A percentile compares a stretch with the other conserved stretches of the same genome.
These are phyloP conservation scores for Sterrhoptilus dennistouni DNA, from an alignment of 2,113 vertebrate species.

Conservation along the genomic window DNA sequence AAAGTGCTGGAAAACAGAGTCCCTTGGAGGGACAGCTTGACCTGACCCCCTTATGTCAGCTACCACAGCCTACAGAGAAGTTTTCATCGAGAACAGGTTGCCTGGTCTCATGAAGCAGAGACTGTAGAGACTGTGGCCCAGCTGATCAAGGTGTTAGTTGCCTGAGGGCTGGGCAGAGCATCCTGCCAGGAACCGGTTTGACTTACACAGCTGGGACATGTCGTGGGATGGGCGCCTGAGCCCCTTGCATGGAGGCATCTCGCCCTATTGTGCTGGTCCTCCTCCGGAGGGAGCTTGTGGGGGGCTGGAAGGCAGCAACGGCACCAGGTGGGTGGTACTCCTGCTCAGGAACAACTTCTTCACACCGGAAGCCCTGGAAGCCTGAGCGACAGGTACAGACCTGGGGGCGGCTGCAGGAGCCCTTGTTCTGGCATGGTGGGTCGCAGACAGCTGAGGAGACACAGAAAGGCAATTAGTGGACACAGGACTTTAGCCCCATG, in stretches of 20 bases:
- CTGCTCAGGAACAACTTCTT: slow-evolving; percentile 75
- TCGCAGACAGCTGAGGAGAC: slow-evolving; percentile 77
- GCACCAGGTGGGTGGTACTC: slow-evolving; percentile 71
- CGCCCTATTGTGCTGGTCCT: slow-evolving; percentile 10
- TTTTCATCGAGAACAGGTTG: not conserved
- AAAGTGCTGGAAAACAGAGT: not conserved
- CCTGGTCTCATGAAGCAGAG: not conserved
- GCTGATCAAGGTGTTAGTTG: rapidly evolving
- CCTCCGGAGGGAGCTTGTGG: not conserved
- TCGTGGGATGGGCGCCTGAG: not conserved
- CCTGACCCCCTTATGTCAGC: not conserved
- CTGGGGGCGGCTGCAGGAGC: slow-evolving; percentile 81
- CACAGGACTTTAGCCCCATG: not conserved
- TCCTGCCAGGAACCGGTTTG: not conserved
- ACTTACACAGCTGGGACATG: slow-evolving; percentile 48
- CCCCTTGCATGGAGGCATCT: not conserved
- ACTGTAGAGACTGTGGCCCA: not conserved
- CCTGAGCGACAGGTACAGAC: slow-evolving; percentile 79
- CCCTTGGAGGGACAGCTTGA: not conserved
- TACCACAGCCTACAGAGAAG: not conserved
- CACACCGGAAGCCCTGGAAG: slow-evolving; percentile 76
- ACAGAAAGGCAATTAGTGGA: slow-evolving; percentile 25
- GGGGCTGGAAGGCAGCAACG: slow-evolving; percentile 31
- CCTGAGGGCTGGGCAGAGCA: not conserved
- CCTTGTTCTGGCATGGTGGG: slow-evolving; percentile 80